Evolutionary conservation across 92 coral and sea anemone genomes (phyloP), one percentile per base, ranked within the genome.

Genomic region (Porites evermanni): DNA sequence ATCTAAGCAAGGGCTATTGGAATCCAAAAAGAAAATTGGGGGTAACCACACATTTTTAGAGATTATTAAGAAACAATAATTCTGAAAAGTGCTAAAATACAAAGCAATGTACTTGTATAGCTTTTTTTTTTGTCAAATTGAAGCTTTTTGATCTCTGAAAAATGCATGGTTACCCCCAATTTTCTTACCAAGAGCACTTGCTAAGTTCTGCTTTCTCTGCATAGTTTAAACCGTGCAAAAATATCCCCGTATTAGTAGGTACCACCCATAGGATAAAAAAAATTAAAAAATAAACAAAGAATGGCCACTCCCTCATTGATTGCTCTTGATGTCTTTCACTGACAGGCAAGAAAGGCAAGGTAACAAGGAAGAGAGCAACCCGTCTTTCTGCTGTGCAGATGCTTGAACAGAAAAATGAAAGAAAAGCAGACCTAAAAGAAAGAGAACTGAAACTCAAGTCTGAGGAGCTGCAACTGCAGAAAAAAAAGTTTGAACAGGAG

Each of bases 361-460:
- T 64, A 63, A 26, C 67, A 19, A 50, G 54, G 52, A 52, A 79
- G 20, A 79, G 73, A 18, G 73, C 74, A n/a, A n/a, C 83, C 6
- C 61, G 72, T 12, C 58, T 79, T 13, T 10, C 86, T 32, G 90
- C 86, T 29, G 26, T 87, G 11, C 79, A 87, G 51, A 79, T 87
- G 90, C 54, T 84, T 53, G 69, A 60, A 44, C 5, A 78, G 8
- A 78, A 78, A 56, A 65, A 80, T 14, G 63, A 84, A 75, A 66
- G 72, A 74, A 88, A 72, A 74, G 77, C 78, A 20, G 72, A 81
- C 16, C 71, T 14, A n/a, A 87, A 59, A 66, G 80, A 68, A 23
- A 79, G 80, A 60, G 85, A 78, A 29, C 68, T 80, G 16, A 29
- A 79, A 11, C 50, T 80, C 12, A 80, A 71, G 59, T 14, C 18